Evolutionary conservation across 2,888 invertebrate species (phyloP).

Genomic region (Tinea trinotella): DNA sequence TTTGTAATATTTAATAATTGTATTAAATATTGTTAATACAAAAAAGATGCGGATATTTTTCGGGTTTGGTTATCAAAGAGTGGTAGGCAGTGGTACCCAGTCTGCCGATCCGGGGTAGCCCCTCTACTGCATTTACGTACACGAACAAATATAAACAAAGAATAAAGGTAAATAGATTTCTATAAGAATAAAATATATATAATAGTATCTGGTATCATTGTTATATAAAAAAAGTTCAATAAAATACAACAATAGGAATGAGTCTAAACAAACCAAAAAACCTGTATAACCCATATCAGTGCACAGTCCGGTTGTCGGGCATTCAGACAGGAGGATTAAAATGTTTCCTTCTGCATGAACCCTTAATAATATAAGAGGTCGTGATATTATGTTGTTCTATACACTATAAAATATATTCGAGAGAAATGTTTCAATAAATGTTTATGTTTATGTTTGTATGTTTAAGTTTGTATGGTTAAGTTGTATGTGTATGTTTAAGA

Average conservation of each 20-base stretch:
- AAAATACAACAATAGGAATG: not conserved
- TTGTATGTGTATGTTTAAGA: not conserved
- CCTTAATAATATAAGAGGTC: not conserved
- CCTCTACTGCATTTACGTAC: no score
- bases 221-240: not conserved
- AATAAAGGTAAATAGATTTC: no score
- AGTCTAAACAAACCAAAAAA: not conserved
- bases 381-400: not conserved
- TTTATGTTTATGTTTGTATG: not conserved
- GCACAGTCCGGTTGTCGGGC: not conserved
- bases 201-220: no score
- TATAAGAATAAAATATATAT: no score
- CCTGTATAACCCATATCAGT: not conserved
- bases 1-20: no score
- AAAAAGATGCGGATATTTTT: no score
- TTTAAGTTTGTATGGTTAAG: not conserved
- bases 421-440: not conserved
- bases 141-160: no score
- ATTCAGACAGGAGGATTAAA: conserved; percentile 6
- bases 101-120: no score
- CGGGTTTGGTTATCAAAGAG: no score
- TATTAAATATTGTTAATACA: no score
- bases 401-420: not conserved
- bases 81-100: no score
- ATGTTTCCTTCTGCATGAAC: not conserved